Evolutionary conservation across 2,888 invertebrate genomes (phyloP).

Genomic region (Siphonodentalium dalli): DNA sequence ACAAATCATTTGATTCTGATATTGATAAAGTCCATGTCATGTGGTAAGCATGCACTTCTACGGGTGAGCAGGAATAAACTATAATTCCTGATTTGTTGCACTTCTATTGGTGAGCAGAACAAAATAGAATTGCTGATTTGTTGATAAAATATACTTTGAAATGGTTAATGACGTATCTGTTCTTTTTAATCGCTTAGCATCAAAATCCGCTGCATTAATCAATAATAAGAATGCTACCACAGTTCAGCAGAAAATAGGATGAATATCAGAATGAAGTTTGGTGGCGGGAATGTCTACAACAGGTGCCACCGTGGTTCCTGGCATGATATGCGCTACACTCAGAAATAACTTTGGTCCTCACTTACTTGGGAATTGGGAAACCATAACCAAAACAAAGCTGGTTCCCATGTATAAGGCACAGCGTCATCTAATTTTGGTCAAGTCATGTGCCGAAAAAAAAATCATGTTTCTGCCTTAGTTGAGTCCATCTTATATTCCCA

Average conservation of each 20-base stretch:
- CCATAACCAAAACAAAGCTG: no score
- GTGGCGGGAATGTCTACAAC: conserved; percentile 27
- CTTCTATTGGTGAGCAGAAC: no score
- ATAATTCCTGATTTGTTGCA: no score
- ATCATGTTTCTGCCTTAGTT: background rate
- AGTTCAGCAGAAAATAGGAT: conserved; percentile 29
- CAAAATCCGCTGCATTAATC: conserved; percentile 18
- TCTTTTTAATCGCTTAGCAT: conserved; percentile 19
- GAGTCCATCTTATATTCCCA: background rate
- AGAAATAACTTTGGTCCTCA: conserved; percentile 18
- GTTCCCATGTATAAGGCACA: conserved; percentile 3
- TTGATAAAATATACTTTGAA: background rate
- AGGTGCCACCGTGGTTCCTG: conserved; percentile 22
- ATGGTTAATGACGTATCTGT: conserved; percentile 17
- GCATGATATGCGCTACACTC: conserved; percentile 16
- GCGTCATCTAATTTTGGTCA: conserved; percentile 21
- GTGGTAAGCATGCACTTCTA: no score
- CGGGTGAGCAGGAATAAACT: no score
- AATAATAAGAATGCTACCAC: conserved; percentile 27
- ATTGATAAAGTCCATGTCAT: no score
- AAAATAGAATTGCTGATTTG: background rate
- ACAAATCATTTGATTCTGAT: no score
- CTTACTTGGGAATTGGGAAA: conserved; percentile 3
- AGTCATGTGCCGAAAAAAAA: conserved; percentile 2
- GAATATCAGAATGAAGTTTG: conserved; percentile 23